Evolutionary conservation across 2,888 invertebrate genomes (phyloP), one percentile per base, ranked within the genome.

Genomic region (Monoplex corrugatus): DNA sequence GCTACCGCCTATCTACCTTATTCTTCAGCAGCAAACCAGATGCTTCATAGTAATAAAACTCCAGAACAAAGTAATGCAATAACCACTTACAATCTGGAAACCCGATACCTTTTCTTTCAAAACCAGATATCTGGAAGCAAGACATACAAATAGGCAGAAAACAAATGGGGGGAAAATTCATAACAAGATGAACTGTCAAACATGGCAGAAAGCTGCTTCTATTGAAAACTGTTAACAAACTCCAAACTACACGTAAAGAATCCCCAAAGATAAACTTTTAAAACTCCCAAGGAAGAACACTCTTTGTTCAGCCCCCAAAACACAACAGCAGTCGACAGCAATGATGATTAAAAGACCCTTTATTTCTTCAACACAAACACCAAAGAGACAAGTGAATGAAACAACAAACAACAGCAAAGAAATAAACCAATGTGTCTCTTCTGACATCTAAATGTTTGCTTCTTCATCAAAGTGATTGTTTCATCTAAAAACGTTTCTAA

Each of bases 341-440:
- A 35, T 23, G 57, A 50, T 50, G 38, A 57, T 84, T 84, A 84
- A 32, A 57, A 84, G 84, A 84, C 84, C 84, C 38, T 84, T 84
- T 84, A 84, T 84, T 84, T 38, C 45, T 44, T 45, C 32, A 38
- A 84, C 45, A 57, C 45, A 83, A 84, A 3, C 3, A 6, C 23
- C 35, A 32, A 84, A 5, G n/a, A n/a, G n/a, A n/a, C n/a, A n/a
- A n/a, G n/a, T 23, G 68, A 68, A 45, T 45, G 1, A 2, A 84
- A 84, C 84, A 84, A 13, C 6, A 32, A 84, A 84, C 44, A 45
- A 83, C 83, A 50, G 44, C 68, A 68, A 23, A n/a, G 45, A n/a
- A 10, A 83, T 35, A 50, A 45, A 83, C 45, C 43, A 44, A 82
- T 2, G 28, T 68, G 68, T 68, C 32, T 1, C n/a, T n/a, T 68